These are phyloP conservation scores for Callyntrura guangdongensis DNA, from an alignment of 2,888 invertebrate species.

Conservation along the genomic window DNA sequence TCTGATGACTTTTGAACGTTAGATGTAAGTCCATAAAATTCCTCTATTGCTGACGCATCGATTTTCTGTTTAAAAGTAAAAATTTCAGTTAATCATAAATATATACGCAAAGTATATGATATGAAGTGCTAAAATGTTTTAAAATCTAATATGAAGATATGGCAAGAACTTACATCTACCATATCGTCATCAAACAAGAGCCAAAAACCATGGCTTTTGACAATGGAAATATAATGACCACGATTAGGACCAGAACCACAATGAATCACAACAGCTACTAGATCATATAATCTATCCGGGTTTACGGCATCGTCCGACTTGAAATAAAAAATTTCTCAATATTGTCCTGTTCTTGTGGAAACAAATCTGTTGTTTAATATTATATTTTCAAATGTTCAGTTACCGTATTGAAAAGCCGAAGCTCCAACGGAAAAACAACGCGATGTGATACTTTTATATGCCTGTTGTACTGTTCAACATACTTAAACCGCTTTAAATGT, in stretches of 20 bases:
- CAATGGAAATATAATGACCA: conserved; percentile 99
- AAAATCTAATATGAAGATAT: background rate
- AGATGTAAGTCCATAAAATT: conserved; percentile 99
- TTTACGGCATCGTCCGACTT: conserved; percentile 99
- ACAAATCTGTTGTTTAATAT: background rate
- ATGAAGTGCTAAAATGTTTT: no score
- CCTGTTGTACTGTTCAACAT: conserved; percentile 99
- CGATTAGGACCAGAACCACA: conserved; percentile 99
- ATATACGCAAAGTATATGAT: no score
- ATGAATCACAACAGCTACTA: conserved; percentile 99
- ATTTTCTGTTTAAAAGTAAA: conserved; percentile 92
- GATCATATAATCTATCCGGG: conserved; percentile 98
- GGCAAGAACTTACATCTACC: conserved; percentile 94
- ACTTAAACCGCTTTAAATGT: conserved; percentile 98
- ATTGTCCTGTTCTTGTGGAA: background rate
- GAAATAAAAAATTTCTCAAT: conserved; percentile 83
- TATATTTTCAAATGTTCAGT: conserved; percentile 86
- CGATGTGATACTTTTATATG: conserved; percentile 99
- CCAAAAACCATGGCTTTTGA: conserved; percentile 99
- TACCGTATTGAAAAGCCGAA: conserved; percentile 98
- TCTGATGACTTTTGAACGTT: conserved; percentile 99
- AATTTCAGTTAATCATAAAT: no score
- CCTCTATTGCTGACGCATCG: conserved; percentile 99
- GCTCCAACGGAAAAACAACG: conserved; percentile 99
- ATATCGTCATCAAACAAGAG: conserved; percentile 99